Conservation (phyloP, 2,797 vertebrate species). For the Adrianichthys oophorus region DNA sequence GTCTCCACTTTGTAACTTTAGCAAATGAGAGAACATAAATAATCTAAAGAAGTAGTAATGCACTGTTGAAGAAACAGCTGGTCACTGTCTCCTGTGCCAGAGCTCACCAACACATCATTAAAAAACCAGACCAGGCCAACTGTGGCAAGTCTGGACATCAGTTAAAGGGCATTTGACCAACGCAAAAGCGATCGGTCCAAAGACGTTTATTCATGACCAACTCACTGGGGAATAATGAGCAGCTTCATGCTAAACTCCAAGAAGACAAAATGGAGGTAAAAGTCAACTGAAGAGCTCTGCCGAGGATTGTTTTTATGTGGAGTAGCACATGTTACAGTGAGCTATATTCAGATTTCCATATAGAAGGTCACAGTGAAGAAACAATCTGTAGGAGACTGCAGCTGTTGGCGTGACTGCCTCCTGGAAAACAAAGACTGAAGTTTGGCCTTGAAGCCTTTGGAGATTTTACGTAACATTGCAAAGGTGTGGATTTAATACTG, state of each 20-base stretch:
- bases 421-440: neutral
- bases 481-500: too few species aligned
- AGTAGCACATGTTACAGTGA: neutral
- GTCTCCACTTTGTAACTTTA: too few species aligned
- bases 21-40: neutral
- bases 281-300: neutral
- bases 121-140: neutral
- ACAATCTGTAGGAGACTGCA: neutral
- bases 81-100: neutral
- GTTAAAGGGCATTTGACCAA: neutral
- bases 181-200: too few species aligned
- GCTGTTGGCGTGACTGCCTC: neutral
- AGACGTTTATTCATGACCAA: too few species aligned
- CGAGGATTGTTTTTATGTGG: neutral
- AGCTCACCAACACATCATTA: neutral
- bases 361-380: constrained; percentile 6
- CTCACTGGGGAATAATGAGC: too few species aligned
- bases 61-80: neutral
- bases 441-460: neutral
- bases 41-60: neutral
- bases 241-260: too few species aligned
- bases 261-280: neutral
- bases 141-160: neutral
- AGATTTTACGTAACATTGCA: too few species aligned
- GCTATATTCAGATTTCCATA: constrained; percentile 12